A percentile compares a stretch with the other conserved stretches of the same genome.
These are phyloP conservation scores for Xanthia icteritia DNA, from an alignment of 2,888 invertebrate species.

Conservation along the genomic window DNA sequence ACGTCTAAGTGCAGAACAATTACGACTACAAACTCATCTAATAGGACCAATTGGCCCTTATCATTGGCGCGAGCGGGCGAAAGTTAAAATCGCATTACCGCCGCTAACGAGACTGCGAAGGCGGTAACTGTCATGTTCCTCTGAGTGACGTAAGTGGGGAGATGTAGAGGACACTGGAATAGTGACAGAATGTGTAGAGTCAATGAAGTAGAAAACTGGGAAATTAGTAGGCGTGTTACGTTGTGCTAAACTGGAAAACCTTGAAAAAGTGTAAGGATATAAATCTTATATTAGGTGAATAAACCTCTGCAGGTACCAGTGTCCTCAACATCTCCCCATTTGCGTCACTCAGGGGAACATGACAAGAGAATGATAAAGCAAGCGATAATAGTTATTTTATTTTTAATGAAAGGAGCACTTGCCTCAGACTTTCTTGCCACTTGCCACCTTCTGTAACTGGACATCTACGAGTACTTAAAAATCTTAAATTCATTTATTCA, in stretches of 20 bases:
- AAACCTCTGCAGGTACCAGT: too few relatives aligned
- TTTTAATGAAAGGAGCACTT: too few relatives aligned
- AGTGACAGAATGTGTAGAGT: background rate
- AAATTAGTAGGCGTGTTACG: background rate
- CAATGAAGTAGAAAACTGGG: background rate
- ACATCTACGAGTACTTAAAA: background rate
- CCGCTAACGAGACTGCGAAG: conserved; percentile 79
- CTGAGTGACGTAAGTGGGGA: conserved; percentile 45
- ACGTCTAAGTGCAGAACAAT: conserved; percentile 71
- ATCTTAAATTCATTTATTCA: background rate
- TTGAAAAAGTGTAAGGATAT: too few relatives aligned
- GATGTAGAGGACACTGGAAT: conserved; percentile 33
- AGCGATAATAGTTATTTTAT: too few relatives aligned
- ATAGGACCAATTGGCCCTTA: conserved; percentile 78
- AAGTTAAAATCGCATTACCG: conserved; percentile 80
- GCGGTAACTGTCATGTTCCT: conserved; percentile 70
- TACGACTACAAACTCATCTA: conserved; percentile 74
- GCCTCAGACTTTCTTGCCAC: background rate
- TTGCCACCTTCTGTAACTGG: background rate
- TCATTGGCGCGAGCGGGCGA: conserved; percentile 74
- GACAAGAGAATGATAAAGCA: too few relatives aligned
- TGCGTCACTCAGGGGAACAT: too few relatives aligned
- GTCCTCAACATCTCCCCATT: too few relatives aligned
- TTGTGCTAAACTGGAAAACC: background rate
- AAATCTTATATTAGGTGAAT: too few relatives aligned